These are phyloP conservation scores for Ametastegia equiseti DNA, from an alignment of 2,888 invertebrate genomes.

Conservation along the genomic window DNA sequence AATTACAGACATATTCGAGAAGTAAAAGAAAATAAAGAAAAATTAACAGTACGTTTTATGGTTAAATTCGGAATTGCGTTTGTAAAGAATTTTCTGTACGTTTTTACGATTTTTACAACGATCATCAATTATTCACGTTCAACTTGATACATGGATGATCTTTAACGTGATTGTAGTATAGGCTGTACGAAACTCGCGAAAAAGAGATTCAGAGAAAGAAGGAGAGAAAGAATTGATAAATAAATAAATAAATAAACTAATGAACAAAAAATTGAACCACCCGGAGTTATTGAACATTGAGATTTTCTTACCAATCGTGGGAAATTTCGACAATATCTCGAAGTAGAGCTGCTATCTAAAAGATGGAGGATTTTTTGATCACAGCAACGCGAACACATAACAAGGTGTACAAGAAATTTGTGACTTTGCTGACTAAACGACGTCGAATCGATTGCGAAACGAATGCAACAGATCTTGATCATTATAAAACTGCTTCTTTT, in stretches of 20 bases:
- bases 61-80: not conserved
- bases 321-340: too few relatives aligned
- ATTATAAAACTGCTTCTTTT: slow-evolving; percentile 29
- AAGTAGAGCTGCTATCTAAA: too few relatives aligned
- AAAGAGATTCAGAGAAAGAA: too few relatives aligned
- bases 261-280: too few relatives aligned
- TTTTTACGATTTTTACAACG: not conserved
- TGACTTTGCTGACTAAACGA: not conserved
- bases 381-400: not conserved
- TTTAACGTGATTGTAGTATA: too few relatives aligned
- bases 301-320: too few relatives aligned
- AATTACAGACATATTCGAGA: not conserved
- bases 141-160: not conserved
- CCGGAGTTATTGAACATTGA: too few relatives aligned
- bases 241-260: too few relatives aligned
- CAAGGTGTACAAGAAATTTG: slow-evolving; percentile 1
- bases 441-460: slow-evolving; percentile 28
- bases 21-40: not conserved
- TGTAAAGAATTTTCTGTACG: not conserved
- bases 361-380: too few relatives aligned
- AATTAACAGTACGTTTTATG: not conserved
- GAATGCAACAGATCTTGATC: slow-evolving; percentile 33
- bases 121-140: not conserved
- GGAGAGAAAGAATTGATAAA: too few relatives aligned
- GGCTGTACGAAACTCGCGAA: too few relatives aligned